phyloP scores from a whole-genome alignment of 2,113 vertebrate species.

The Daboia siamensis region DNA sequence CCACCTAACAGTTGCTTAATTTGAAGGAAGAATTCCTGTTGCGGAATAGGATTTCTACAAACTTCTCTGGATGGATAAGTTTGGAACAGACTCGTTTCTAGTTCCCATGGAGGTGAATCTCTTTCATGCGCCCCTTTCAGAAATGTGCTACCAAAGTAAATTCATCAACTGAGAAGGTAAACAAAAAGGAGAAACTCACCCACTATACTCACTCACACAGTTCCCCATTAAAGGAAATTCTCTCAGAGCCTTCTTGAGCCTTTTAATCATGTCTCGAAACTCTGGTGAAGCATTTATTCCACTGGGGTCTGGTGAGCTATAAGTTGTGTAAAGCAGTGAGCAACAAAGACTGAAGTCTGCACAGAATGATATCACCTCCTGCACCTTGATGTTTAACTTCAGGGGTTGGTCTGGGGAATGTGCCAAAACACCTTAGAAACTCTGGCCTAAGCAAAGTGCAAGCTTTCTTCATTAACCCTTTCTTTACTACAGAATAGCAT shows the following conservation, averaged over 20 bases:
- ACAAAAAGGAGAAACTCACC: slow-evolving; percentile 76
- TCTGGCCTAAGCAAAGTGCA: slow-evolving; percentile 35
- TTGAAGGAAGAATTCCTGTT: slow-evolving; percentile 27
- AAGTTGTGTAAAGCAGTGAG: slow-evolving; percentile 62
- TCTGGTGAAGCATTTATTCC: slow-evolving; percentile 65
- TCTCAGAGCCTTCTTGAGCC: slow-evolving; percentile 69
- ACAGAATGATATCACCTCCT: slow-evolving; percentile 63
- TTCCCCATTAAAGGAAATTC: slow-evolving; percentile 83
- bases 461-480: slow-evolving; percentile 64
- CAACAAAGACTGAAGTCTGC: slow-evolving; percentile 60
- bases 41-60: not conserved
- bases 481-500: slow-evolving; percentile 8
- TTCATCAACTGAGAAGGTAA: slow-evolving; percentile 50
- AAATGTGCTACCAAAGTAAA: slow-evolving; percentile 49
- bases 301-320: slow-evolving; percentile 61
- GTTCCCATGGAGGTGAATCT: slow-evolving; percentile 44
- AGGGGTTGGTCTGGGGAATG: slow-evolving; percentile 56
- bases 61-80: slow-evolving; percentile 29
- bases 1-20: slow-evolving; percentile 23
- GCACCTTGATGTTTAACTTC: slow-evolving; percentile 75
- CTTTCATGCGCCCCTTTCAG: slow-evolving; percentile 43
- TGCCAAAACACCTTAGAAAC: slow-evolving; percentile 60
- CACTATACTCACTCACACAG: slow-evolving; percentile 87
- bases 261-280: slow-evolving; percentile 74
- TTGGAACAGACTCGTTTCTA: slow-evolving; percentile 43